A percentile compares a stretch with the other conserved stretches of the same genome.
These are phyloP conservation scores for Diploscapter pachys DNA, from an alignment of 1,140 invertebrate species.

Conservation along the genomic window DNA sequence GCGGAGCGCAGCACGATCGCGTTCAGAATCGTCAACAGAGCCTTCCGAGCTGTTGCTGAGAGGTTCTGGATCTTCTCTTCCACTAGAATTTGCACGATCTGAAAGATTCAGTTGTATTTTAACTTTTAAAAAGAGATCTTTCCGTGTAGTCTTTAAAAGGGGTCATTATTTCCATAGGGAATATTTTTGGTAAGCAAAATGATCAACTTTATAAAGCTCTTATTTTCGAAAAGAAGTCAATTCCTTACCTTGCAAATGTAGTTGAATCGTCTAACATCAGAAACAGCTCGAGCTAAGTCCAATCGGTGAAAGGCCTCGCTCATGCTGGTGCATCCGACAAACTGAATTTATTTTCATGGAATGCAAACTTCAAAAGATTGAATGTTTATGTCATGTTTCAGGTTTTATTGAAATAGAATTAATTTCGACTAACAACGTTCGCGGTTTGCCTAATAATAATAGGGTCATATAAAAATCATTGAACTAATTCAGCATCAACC, in stretches of 20 bases:
- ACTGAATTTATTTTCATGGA: constrained; percentile 64
- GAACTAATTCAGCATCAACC: too few species aligned
- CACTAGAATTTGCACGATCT: constrained; percentile 79
- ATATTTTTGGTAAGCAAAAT: too few species aligned
- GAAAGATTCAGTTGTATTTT: constrained; percentile 29
- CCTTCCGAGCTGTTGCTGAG: constrained; percentile 86
- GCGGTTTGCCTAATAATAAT: too few species aligned
- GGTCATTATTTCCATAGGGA: too few species aligned
- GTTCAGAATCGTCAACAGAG: constrained; percentile 86
- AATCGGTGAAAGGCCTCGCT: constrained; percentile 88
- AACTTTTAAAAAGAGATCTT: constrained; percentile 15
- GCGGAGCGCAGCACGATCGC: constrained; percentile 73
- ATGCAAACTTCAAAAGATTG: too few species aligned
- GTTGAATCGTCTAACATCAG: constrained; percentile 87
- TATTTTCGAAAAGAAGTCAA: too few species aligned
- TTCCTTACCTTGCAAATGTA: constrained; percentile 78
- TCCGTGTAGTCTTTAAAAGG: neutral
- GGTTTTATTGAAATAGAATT: too few species aligned
- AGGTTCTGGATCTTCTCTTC: constrained; percentile 77
- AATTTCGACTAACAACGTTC: too few species aligned
- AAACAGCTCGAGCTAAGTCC: constrained; percentile 87
- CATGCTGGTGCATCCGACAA: constrained; percentile 87
- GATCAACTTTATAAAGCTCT: too few species aligned
- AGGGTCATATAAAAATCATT: too few species aligned
- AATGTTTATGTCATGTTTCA: too few species aligned